Conservation (phyloP, 2,797 vertebrate species). For the Bryconaethiops microstoma region DNA sequence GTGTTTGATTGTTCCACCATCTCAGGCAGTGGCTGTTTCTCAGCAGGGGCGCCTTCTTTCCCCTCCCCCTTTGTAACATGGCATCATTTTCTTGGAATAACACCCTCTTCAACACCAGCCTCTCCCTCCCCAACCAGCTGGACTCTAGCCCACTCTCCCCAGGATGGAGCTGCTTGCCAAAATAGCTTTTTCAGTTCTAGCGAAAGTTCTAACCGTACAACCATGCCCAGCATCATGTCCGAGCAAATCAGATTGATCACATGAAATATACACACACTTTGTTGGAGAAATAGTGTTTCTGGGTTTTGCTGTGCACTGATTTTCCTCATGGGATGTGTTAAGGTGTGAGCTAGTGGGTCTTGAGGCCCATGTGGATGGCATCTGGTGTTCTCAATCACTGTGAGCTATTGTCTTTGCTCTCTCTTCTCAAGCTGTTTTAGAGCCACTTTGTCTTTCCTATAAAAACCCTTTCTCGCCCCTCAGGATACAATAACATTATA, state of each 20-base stretch:
- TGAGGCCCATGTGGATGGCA: constrained; percentile 23
- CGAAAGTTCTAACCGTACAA: background rate
- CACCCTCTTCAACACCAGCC: background rate
- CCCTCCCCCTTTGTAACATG: background rate
- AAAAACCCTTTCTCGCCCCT: background rate
- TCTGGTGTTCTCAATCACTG: constrained; percentile 41
- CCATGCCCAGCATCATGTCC: constrained; percentile 1
- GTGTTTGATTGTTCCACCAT: background rate
- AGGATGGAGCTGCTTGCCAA: background rate
- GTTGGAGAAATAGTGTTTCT: background rate
- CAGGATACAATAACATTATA: constrained; percentile 19
- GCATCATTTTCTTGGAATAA: constrained; percentile 37
- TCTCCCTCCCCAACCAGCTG: constrained; percentile 26
- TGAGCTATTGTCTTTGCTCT: constrained; percentile 33
- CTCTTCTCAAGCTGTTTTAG: constrained; percentile 9
- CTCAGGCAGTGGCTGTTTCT: constrained; percentile 4
- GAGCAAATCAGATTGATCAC: background rate
- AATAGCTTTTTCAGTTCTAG: constrained; percentile 15
- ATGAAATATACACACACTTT: background rate
- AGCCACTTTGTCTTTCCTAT: constrained; percentile 25
- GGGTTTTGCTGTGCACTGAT: background rate
- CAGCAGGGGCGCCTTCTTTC: background rate
- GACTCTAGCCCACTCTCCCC: background rate
- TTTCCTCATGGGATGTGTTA: background rate
- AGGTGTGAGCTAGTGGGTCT: background rate